Percentiles rank a stretch among this genome's conserved stretches.
These are phyloP conservation scores for Eumeta japonica DNA, from an alignment of 1,140 invertebrate genomes.

Conservation along the genomic window DNA sequence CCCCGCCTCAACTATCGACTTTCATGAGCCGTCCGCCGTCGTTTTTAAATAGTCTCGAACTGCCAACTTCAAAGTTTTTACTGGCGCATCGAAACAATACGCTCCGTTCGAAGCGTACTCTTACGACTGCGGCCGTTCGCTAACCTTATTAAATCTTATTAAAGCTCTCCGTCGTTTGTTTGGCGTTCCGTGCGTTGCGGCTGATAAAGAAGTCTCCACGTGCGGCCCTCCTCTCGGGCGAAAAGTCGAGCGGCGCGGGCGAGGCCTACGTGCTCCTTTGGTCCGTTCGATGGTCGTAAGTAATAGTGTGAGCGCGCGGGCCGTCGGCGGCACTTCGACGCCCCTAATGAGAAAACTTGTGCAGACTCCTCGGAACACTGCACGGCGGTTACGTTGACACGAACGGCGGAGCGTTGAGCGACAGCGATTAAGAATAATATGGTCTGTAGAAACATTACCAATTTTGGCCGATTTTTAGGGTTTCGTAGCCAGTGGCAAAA, in stretches of 20 bases:
- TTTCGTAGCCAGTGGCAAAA: no score
- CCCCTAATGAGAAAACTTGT: constrained; percentile 48
- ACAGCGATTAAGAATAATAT: no score
- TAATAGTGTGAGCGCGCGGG: constrained; percentile 29
- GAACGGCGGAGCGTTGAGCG: no score
- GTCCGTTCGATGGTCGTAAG: constrained; percentile 21
- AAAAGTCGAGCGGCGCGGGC: not conserved
- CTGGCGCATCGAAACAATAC: constrained; percentile 3
- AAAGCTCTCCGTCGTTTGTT: no score
- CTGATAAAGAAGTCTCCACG: no score
- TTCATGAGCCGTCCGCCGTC: constrained; percentile 32
- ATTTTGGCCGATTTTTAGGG: no score
- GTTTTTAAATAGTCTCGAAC: constrained; percentile 29
- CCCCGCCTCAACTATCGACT: constrained; percentile 23
- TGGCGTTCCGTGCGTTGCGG: no score
- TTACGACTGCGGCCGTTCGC: not conserved
- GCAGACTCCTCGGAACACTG: not conserved
- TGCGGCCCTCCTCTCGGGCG: no score
- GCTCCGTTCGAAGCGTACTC: constrained; percentile 4
- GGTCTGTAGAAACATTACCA: no score
- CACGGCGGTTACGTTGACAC: no score
- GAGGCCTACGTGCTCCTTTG: constrained; percentile 20
- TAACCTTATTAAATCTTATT: not conserved
- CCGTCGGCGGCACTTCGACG: constrained; percentile 26
- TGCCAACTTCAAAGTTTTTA: no score